A percentile compares a stretch with the other conserved stretches of the same genome.
Conservation (phyloP, 2,113 vertebrate genomes). For the Hystrix cristata region DNA sequence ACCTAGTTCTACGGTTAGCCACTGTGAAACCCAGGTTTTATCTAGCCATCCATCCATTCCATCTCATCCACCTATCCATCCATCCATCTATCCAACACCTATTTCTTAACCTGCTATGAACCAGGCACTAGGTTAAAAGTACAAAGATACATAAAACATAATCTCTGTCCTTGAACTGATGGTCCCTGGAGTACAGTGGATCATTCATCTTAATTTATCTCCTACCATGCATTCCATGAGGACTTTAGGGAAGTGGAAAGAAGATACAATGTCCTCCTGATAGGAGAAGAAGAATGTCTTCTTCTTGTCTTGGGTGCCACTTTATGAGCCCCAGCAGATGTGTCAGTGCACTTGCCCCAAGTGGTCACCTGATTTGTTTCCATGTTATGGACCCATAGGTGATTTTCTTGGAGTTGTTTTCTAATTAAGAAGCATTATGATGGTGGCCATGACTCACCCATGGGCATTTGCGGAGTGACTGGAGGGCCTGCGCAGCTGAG, state of each 20-base stretch:
- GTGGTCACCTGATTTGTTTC: background rate
- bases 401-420: background rate
- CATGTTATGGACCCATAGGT: background rate
- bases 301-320: too few species aligned
- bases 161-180: background rate
- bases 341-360: background rate
- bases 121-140: background rate
- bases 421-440: background rate
- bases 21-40: constrained; percentile 38
- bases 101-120: background rate
- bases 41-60: background rate
- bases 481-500: background rate
- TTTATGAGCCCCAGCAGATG: too few species aligned
- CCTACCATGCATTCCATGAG: background rate
- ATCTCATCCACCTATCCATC: background rate
- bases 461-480: background rate
- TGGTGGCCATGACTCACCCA: background rate
- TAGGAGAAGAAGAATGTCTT: background rate
- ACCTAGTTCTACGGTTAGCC: background rate
- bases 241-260: background rate
- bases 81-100: background rate
- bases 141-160: background rate
- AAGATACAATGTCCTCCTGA: background rate
- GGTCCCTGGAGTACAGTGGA: background rate
- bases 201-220: background rate